Evolutionary conservation across 2,888 invertebrate genomes (phyloP).

Genomic region (Molorchus minor): DNA sequence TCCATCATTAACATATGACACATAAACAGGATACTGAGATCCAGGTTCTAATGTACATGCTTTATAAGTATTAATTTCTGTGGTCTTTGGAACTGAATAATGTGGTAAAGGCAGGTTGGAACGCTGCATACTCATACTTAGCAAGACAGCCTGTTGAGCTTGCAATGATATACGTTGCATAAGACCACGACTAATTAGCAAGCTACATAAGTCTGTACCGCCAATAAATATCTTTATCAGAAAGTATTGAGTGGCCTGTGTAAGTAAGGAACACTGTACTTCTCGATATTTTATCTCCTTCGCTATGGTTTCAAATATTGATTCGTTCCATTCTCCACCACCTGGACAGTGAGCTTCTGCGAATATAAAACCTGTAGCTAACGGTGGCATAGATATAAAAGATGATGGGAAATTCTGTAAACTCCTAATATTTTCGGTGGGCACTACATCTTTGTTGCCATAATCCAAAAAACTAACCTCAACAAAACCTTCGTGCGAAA

Average conservation of each 20-base stretch:
- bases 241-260: slow-evolving; percentile 58
- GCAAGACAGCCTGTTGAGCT: slow-evolving; percentile 63
- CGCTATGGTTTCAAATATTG: slow-evolving; percentile 59
- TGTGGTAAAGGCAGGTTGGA: slow-evolving; percentile 23
- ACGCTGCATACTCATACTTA: slow-evolving; percentile 61
- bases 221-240: slow-evolving; percentile 65
- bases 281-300: slow-evolving; percentile 62
- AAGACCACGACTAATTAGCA: slow-evolving; percentile 63
- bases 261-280: slow-evolving; percentile 55
- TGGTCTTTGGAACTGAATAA: slow-evolving; percentile 57
- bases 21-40: slow-evolving; percentile 73
- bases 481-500: slow-evolving; percentile 66
- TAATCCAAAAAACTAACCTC: slow-evolving; percentile 76
- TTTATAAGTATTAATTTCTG: slow-evolving; percentile 67
- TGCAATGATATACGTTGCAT: slow-evolving; percentile 63
- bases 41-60: slow-evolving; percentile 66
- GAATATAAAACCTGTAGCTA: slow-evolving; percentile 70
- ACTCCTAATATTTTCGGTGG: slow-evolving; percentile 68
- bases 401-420: slow-evolving; percentile 66
- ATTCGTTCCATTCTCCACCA: slow-evolving; percentile 65
- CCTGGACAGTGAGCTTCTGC: slow-evolving; percentile 63
- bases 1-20: slow-evolving; percentile 83
- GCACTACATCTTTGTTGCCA: slow-evolving; percentile 72
- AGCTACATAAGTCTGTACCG: slow-evolving; percentile 64
- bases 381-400: slow-evolving; percentile 63